phyloP scores from a whole-genome alignment of 2,888 invertebrate species.

The Tetragonisca angustula region DNA sequence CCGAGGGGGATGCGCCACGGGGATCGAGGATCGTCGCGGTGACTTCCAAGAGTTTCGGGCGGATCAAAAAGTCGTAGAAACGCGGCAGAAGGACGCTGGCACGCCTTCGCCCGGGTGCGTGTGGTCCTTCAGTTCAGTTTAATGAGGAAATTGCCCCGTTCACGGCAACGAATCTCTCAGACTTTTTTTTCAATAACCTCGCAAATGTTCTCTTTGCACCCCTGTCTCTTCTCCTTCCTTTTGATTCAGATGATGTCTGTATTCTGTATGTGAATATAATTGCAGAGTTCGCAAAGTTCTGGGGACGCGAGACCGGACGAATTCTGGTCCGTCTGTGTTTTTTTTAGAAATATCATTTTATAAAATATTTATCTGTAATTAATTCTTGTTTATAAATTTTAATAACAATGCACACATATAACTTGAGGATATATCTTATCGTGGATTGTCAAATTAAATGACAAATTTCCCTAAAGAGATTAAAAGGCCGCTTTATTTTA shows the following conservation, averaged over 20 bases:
- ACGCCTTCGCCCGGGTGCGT: constrained; percentile 15
- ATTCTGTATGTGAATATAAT: not conserved
- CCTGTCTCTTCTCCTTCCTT: not conserved
- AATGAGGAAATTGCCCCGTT: constrained; percentile 53
- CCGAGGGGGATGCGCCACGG: constrained; percentile 37
- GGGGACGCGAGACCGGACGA: not conserved
- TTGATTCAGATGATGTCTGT: constrained; percentile 7
- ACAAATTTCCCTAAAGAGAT: too few relatives aligned
- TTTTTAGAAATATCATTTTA: too few relatives aligned
- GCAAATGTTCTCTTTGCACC: not conserved
- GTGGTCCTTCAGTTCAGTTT: constrained; percentile 43
- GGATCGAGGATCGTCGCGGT: constrained; percentile 49
- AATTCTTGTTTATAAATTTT: too few relatives aligned
- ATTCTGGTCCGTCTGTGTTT: not conserved
- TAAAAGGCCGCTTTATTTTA: too few relatives aligned
- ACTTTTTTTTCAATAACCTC: constrained; percentile 1
- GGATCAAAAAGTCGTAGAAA: constrained; percentile 48
- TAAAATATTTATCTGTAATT: too few relatives aligned
- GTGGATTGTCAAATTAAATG: too few relatives aligned
- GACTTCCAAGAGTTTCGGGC: constrained; percentile 58
- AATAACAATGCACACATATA: too few relatives aligned
- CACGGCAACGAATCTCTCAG: constrained; percentile 23
- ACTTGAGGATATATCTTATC: too few relatives aligned
- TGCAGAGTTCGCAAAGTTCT: not conserved
- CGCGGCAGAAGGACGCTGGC: constrained; percentile 38